Evolutionary conservation across 1,140 invertebrate genomes (phyloP).

Genomic region (Cydia pomonella): DNA sequence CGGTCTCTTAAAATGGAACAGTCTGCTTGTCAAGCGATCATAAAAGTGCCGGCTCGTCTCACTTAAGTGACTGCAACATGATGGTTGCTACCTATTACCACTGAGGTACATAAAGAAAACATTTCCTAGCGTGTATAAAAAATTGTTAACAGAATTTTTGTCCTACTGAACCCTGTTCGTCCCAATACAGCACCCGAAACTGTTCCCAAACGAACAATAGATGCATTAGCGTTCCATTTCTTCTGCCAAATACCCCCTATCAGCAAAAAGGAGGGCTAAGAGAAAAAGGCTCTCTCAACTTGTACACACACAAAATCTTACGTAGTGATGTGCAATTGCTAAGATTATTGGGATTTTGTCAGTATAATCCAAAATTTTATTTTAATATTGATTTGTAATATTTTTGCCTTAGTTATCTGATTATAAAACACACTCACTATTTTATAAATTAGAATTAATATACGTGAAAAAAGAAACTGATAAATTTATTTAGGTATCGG

Average conservation of each 20-base stretch:
- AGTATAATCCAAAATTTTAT: no score
- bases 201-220: constrained; percentile 21
- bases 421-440: no score
- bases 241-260: constrained; percentile 28
- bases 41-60: no score
- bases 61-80: no score
- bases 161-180: not conserved
- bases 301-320: constrained; percentile 14
- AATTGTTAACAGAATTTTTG: not conserved
- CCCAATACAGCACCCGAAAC: constrained; percentile 15
- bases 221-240: constrained; percentile 30
- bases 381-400: no score
- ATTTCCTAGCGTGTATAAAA: not conserved
- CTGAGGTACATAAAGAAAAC: not conserved
- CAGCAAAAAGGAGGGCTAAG: constrained; percentile 15
- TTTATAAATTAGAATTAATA: no score
- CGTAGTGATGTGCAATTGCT: not conserved
- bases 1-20: no score
- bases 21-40: no score
- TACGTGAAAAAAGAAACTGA: no score
- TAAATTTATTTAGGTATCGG: no score
- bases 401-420: no score
- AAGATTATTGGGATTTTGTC: not conserved
- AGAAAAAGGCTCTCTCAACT: constrained; percentile 3
- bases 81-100: no score